Percentiles rank a stretch among this genome's conserved stretches.
phyloP scores from a whole-genome alignment of 2,797 vertebrate species.

The Sebastes melanostomus region DNA sequence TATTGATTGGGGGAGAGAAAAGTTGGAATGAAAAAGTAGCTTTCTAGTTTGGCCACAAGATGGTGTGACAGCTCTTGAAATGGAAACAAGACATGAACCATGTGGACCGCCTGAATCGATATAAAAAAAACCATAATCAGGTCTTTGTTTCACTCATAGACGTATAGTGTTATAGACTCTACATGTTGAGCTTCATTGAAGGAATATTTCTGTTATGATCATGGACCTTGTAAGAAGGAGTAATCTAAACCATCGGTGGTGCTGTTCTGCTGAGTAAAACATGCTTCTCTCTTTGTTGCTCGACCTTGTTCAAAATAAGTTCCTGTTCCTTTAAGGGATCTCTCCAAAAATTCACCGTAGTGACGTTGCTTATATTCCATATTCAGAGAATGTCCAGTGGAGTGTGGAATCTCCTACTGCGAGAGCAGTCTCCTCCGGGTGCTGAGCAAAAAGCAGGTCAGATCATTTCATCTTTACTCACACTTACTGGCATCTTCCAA shows the following conservation, averaged over 20 bases:
- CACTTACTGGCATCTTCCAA: background rate
- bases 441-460: constrained; percentile 63
- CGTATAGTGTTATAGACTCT: accelerated
- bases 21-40: background rate
- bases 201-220: background rate
- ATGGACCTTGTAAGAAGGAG: background rate
- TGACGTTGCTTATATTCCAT: constrained; percentile 71
- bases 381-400: constrained; percentile 70
- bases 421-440: constrained; percentile 43
- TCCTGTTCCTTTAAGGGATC: constrained; percentile 76
- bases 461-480: constrained; percentile 13
- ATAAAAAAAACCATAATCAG: background rate
- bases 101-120: constrained; percentile 6
- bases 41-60: constrained; percentile 59
- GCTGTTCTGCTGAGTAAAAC: background rate
- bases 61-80: constrained; percentile 58
- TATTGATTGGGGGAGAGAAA: background rate
- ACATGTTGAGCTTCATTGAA: background rate
- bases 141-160: constrained; percentile 27
- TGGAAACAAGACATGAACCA: background rate
- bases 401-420: constrained; percentile 65
- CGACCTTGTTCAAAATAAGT: constrained; percentile 54
- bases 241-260: background rate
- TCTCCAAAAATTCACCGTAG: constrained; percentile 51
- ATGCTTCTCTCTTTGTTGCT: constrained; percentile 47